Percentiles rank a stretch among this genome's conserved stretches.
These are phyloP conservation scores for Xanthostigma xanthostigma DNA, from an alignment of 2,888 invertebrate genomes.

Conservation along the genomic window DNA sequence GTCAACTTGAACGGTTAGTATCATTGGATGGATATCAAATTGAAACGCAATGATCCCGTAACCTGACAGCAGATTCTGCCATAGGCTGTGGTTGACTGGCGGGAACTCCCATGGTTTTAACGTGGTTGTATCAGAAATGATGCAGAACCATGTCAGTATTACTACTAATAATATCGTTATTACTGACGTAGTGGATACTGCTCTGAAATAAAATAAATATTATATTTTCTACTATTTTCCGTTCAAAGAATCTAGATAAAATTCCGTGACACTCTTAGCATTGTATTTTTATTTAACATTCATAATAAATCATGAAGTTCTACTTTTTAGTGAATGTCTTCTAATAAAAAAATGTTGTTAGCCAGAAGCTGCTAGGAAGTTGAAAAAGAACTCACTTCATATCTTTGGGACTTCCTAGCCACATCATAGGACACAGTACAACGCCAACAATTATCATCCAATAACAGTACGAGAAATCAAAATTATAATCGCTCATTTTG, in stretches of 20 bases:
- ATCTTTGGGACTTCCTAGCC: constrained; percentile 83
- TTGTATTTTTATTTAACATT: too few relatives aligned
- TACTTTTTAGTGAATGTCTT: too few relatives aligned
- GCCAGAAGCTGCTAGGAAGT: background rate
- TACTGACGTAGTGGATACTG: constrained; percentile 48
- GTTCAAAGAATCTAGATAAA: too few relatives aligned
- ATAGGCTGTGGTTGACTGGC: constrained; percentile 26
- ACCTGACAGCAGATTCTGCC: constrained; percentile 39
- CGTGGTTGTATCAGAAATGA: constrained; percentile 31
- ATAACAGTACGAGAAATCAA: constrained; percentile 63
- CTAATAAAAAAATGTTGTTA: background rate
- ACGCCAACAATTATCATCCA: constrained; percentile 67
- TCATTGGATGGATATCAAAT: constrained; percentile 69
- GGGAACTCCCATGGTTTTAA: constrained; percentile 23
- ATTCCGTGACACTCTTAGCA: too few relatives aligned
- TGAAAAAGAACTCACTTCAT: constrained; percentile 54
- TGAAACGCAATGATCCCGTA: constrained; percentile 56
- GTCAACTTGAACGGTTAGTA: constrained; percentile 83
- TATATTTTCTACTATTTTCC: background rate
- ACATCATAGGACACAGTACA: constrained; percentile 63
- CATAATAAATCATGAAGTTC: too few relatives aligned
- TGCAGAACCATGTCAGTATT: constrained; percentile 47
- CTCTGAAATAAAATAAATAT: constrained; percentile 29
- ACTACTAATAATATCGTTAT: constrained; percentile 48
- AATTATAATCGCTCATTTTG: constrained; percentile 45